These are phyloP conservation scores for Drosophila parthenogenetica DNA, from an alignment of 2,888 invertebrate genomes.

Conservation along the genomic window DNA sequence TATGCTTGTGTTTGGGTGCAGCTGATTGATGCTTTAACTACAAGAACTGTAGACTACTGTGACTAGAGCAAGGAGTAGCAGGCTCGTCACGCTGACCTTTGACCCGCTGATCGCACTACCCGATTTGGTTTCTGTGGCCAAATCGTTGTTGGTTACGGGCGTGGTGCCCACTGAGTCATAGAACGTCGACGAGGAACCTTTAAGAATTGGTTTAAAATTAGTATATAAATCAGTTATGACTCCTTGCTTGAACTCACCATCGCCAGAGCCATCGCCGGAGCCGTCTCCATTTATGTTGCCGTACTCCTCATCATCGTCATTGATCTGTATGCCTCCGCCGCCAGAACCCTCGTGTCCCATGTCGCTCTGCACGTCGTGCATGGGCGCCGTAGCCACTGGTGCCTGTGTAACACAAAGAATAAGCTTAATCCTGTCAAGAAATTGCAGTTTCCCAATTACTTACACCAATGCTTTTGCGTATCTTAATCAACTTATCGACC, in stretches of 20 bases:
- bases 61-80: slow-evolving; percentile 75
- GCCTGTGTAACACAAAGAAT: slow-evolving; percentile 57
- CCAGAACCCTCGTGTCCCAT: slow-evolving; percentile 85
- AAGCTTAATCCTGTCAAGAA: not conserved
- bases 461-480: slow-evolving; percentile 83
- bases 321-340: slow-evolving; percentile 61
- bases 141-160: slow-evolving; percentile 47
- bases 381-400: slow-evolving; percentile 76
- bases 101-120: slow-evolving; percentile 46
- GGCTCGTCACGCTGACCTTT: slow-evolving; percentile 55
- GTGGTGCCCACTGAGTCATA: slow-evolving; percentile 69
- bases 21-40: slow-evolving; percentile 65
- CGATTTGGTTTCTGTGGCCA: slow-evolving; percentile 44
- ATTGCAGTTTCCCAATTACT: not conserved
- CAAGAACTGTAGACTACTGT: slow-evolving; percentile 70
- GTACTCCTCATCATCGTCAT: slow-evolving; percentile 84
- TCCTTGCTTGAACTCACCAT: slow-evolving; percentile 71
- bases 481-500: slow-evolving; percentile 84
- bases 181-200: slow-evolving; percentile 70
- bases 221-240: not conserved
- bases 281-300: slow-evolving; percentile 83
- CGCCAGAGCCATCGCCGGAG: slow-evolving; percentile 84
- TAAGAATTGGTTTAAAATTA: fast-evolving
- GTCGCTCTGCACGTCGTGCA: slow-evolving; percentile 84
- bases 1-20: slow-evolving; percentile 34